Evolutionary conservation across 1,140 invertebrate genomes (phyloP).

Genomic region (Nilaparvata lugens): DNA sequence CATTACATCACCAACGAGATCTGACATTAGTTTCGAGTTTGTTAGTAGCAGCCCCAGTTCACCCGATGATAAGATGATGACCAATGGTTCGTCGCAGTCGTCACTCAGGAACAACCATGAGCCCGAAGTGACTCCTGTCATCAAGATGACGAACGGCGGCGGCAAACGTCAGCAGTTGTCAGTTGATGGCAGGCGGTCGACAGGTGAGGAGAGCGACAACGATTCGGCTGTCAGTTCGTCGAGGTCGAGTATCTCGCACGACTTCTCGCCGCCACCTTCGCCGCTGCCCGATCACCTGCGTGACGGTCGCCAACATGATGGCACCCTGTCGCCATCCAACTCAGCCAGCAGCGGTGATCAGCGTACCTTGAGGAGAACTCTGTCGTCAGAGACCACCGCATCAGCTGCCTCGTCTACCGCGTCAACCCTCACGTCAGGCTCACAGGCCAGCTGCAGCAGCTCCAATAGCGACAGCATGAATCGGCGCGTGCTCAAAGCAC

Average conservation of each 20-base stretch:
- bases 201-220: conserved; percentile 66
- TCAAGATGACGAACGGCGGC: conserved; percentile 9
- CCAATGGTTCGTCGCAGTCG: background rate
- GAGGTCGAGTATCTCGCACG: conserved; percentile 57
- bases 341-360: conserved; percentile 20
- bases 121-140: conserved; percentile 14
- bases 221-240: conserved; percentile 77
- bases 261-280: conserved; percentile 51
- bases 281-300: conserved; percentile 38
- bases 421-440: conserved; percentile 52
- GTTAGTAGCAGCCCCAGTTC: conserved; percentile 27
- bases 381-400: conserved; percentile 51
- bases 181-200: conserved; percentile 24
- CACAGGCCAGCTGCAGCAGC: conserved; percentile 51
- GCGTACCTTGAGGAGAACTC: conserved; percentile 38
- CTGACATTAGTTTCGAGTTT: conserved; percentile 48
- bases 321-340: conserved; percentile 8
- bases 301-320: conserved; percentile 6
- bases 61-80: conserved; percentile 16
- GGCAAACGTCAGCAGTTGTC: conserved; percentile 18
- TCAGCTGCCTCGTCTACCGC: conserved; percentile 45
- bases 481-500: conserved; percentile 57
- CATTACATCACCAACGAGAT: conserved; percentile 45
- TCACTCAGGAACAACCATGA: conserved; percentile 7
- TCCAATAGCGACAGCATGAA: conserved; percentile 40